A percentile compares a stretch with the other conserved stretches of the same genome.
phyloP scores from a whole-genome alignment of 1,140 invertebrate species.

The Drosophila cardini region DNA sequence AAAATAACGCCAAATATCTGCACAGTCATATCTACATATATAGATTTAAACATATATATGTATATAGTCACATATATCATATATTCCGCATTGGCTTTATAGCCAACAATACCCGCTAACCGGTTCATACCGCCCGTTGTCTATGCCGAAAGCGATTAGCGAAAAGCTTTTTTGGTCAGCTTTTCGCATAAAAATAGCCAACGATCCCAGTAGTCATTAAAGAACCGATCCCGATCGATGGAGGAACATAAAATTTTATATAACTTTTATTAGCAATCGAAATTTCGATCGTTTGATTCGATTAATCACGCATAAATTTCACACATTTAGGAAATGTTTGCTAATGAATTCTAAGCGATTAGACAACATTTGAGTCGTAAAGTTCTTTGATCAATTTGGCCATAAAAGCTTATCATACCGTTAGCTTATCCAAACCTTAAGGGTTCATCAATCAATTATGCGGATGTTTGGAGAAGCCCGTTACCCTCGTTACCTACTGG shows the following conservation, averaged over 20 bases:
- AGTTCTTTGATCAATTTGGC: background rate
- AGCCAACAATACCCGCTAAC: constrained; percentile 52
- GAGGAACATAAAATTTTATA: too few relatives aligned
- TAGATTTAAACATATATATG: constrained; percentile 17
- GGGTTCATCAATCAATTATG: constrained; percentile 14
- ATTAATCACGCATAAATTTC: too few relatives aligned
- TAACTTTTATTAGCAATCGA: too few relatives aligned
- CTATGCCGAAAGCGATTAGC: constrained; percentile 22
- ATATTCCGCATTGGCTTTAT: constrained; percentile 36
- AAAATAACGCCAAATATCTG: constrained; percentile 40
- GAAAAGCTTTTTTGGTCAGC: constrained; percentile 27
- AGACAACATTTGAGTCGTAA: background rate
- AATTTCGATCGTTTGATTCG: too few relatives aligned
- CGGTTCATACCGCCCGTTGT: constrained; percentile 49
- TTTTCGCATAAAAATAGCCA: constrained; percentile 57
- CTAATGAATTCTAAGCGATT: too few relatives aligned
- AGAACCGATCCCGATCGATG: background rate
- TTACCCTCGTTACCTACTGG: background rate
- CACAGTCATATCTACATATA: constrained; percentile 21
- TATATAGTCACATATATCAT: constrained; percentile 30
- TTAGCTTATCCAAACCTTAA: too few relatives aligned
- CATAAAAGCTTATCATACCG: too few relatives aligned
- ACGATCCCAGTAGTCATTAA: background rate
- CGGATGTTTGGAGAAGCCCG: background rate
- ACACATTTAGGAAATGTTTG: too few relatives aligned